A percentile compares a stretch with the other conserved stretches of the same genome.
phyloP scores from a whole-genome alignment of 2,797 vertebrate genomes.

The Nothura maculosa region DNA sequence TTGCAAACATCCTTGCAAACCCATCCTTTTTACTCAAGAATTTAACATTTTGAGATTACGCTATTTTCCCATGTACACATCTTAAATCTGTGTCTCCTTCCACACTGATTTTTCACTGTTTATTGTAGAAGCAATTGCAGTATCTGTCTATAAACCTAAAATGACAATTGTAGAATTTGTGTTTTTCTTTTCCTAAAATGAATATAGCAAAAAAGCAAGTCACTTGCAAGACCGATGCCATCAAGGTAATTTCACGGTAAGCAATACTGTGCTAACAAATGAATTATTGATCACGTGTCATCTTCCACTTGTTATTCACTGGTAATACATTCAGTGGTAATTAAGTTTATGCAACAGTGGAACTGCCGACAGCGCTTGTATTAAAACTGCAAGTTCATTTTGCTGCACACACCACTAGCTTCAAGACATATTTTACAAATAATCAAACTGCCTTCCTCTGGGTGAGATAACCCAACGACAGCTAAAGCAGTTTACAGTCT shows the following conservation, averaged over 20 bases:
- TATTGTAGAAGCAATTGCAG: neutral
- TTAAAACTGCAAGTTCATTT: conserved; percentile 38
- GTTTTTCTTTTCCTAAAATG: neutral
- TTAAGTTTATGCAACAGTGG: conserved; percentile 65
- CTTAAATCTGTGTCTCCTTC: neutral
- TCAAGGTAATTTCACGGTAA: conserved; percentile 59
- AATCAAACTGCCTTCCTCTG: conserved; percentile 20
- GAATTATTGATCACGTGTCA: conserved; percentile 69
- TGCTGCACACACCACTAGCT: neutral
- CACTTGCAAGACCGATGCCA: neutral
- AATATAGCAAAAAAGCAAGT: neutral
- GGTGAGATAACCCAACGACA: conserved; percentile 1
- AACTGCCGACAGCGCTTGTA: conserved; percentile 34
- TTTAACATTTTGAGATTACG: neutral
- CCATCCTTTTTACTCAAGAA: neutral
- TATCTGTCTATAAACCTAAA: neutral
- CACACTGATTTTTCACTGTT: neutral
- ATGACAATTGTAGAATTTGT: neutral
- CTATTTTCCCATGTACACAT: neutral
- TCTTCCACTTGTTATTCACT: conserved; percentile 65
- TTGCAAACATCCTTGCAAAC: neutral
- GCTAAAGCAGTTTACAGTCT: conserved; percentile 1
- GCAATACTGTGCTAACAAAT: conserved; percentile 55
- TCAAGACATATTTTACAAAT: conserved; percentile 15
- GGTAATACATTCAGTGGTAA: conserved; percentile 53